Conservation (phyloP, 2,888 invertebrate species). For the Thereva unica region DNA sequence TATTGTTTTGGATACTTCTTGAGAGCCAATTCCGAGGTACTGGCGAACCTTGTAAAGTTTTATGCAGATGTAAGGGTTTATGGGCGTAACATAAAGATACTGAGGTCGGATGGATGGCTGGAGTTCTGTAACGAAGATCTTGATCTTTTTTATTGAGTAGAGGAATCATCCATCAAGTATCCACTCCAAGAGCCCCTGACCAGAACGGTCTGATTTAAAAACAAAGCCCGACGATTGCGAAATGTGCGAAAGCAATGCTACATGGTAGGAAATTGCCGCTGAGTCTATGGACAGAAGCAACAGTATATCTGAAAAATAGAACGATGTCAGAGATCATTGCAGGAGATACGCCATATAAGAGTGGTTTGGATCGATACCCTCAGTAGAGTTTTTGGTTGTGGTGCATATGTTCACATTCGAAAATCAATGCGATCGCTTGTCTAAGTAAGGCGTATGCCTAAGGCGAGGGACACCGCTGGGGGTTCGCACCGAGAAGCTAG, state of each 20-base stretch:
- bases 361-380: constrained; percentile 44
- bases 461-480: too few relatives aligned
- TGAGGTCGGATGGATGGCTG: constrained; percentile 38
- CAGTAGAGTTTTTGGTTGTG: constrained; percentile 38
- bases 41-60: constrained; percentile 35
- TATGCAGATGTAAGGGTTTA: constrained; percentile 37
- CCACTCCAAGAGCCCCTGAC: too few relatives aligned
- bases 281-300: constrained; percentile 45
- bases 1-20: constrained; percentile 42
- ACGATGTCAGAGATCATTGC: constrained; percentile 43
- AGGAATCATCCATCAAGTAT: constrained; percentile 43
- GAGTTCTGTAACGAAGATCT: constrained; percentile 38
- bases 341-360: constrained; percentile 44
- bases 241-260: too few relatives aligned
- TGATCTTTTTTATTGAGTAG: neutral
- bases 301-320: constrained; percentile 49
- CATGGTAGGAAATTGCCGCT: too few relatives aligned
- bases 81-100: constrained; percentile 30
- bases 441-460: too few relatives aligned
- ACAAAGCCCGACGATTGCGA: too few relatives aligned
- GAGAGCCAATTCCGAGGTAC: constrained; percentile 41
- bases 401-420: constrained; percentile 34
- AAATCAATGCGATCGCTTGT: too few relatives aligned
- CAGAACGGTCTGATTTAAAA: too few relatives aligned
- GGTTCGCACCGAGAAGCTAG: too few relatives aligned